Evolutionary conservation across 2,113 vertebrate species (phyloP).

Genomic region (Apodemus sylvaticus): DNA sequence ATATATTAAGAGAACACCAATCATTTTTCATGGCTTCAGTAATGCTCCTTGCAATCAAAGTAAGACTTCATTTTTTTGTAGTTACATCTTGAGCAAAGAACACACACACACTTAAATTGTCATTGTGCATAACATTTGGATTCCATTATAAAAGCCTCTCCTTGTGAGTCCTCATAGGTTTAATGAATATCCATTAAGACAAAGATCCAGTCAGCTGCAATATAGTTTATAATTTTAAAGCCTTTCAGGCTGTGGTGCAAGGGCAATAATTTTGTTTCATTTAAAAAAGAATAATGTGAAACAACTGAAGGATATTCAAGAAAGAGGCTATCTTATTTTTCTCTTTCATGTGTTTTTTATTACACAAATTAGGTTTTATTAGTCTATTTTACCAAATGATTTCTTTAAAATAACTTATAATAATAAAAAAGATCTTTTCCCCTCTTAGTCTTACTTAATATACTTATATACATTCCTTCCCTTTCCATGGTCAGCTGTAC

Average conservation of each 20-base stretch:
- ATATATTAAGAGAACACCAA: background rate
- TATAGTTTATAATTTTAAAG: conserved; percentile 83
- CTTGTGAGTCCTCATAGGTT: conserved; percentile 75
- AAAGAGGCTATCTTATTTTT: conserved; percentile 69
- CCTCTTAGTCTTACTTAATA: background rate
- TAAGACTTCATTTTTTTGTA: conserved; percentile 69
- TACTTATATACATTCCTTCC: background rate
- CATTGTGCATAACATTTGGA: conserved; percentile 76
- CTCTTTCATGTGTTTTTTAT: conserved; percentile 66
- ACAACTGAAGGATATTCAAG: conserved; percentile 74
- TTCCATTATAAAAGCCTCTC: conserved; percentile 78
- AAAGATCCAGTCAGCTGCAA: conserved; percentile 79
- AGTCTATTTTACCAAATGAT: conserved; percentile 65
- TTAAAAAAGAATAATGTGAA: conserved; percentile 75
- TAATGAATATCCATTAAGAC: conserved; percentile 84
- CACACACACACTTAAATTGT: conserved; percentile 63
- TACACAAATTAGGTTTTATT: conserved; percentile 66
- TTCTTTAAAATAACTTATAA: conserved; percentile 44
- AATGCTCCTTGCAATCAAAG: conserved; percentile 67
- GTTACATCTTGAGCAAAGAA: conserved; percentile 57
- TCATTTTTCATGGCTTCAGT: conserved; percentile 45
- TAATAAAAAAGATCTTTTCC: background rate
- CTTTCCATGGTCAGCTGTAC: background rate
- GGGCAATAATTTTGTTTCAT: conserved; percentile 78
- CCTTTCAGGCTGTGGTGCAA: conserved; percentile 78